phyloP scores from a whole-genome alignment of 2,888 invertebrate species.

The Deilephila porcellus region DNA sequence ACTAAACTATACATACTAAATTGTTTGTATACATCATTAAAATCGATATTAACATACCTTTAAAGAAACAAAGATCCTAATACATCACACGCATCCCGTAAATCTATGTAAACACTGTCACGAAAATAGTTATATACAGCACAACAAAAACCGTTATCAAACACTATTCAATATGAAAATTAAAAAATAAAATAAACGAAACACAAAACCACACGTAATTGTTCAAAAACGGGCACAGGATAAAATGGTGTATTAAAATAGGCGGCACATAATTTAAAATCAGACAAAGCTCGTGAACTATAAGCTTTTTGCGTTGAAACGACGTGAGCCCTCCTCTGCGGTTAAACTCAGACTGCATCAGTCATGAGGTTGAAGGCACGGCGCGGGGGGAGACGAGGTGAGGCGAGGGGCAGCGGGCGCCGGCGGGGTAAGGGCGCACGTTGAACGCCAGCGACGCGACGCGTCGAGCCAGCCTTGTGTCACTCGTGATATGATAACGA shows the following conservation, averaged over 20 bases:
- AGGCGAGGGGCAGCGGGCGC: slow-evolving; percentile 54
- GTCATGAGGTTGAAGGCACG: slow-evolving; percentile 36
- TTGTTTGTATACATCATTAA: neutral
- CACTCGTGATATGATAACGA: slow-evolving; percentile 79
- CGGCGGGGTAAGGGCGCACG: slow-evolving; percentile 69
- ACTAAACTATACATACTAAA: neutral
- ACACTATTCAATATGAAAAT: slow-evolving; percentile 49
- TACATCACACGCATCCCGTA: slow-evolving; percentile 68
- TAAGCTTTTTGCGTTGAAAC: slow-evolving; percentile 58
- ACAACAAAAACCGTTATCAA: slow-evolving; percentile 53
- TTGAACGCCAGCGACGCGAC: slow-evolving; percentile 62
- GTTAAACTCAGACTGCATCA: slow-evolving; percentile 76
- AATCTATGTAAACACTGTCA: slow-evolving; percentile 67
- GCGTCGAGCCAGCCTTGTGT: slow-evolving; percentile 74
- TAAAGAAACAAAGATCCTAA: slow-evolving; percentile 64
- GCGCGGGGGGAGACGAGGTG: slow-evolving; percentile 44
- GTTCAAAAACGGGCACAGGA: slow-evolving; percentile 30
- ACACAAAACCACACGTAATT: slow-evolving; percentile 33
- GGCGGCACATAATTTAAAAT: slow-evolving; percentile 64
- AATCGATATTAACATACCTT: slow-evolving; percentile 55
- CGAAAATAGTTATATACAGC: slow-evolving; percentile 45
- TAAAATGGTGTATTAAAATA: slow-evolving; percentile 52
- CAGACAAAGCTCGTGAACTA: slow-evolving; percentile 78
- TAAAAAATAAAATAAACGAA: slow-evolving; percentile 28
- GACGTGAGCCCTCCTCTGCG: slow-evolving; percentile 53